phyloP scores from a whole-genome alignment of 2,888 invertebrate species.

The Uropetala carovei region DNA sequence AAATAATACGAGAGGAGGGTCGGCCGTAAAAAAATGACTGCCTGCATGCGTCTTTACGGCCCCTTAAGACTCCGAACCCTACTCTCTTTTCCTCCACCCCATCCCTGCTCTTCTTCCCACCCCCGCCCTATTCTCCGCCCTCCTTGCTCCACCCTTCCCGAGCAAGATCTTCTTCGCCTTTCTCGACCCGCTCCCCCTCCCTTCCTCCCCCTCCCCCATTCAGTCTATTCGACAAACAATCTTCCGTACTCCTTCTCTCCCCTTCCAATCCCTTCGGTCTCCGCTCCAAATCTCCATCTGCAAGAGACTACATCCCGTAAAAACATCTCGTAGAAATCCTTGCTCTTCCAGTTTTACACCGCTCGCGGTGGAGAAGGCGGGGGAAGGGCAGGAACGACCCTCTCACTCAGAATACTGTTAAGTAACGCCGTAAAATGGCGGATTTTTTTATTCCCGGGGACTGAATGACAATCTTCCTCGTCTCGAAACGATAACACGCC shows the following conservation, averaged over 20 bases:
- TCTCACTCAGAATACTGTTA: neutral
- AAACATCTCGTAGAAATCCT: slow-evolving; percentile 21
- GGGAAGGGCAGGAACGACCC: neutral
- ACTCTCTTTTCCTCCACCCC: neutral
- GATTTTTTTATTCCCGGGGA: neutral
- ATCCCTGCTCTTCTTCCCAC: neutral
- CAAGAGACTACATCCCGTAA: slow-evolving; percentile 60
- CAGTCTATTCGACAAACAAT: neutral
- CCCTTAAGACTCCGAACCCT: slow-evolving; percentile 57
- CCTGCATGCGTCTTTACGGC: slow-evolving; percentile 62
- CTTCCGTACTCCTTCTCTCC: neutral
- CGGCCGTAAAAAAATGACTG: slow-evolving; percentile 63
- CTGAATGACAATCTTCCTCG: slow-evolving; percentile 34
- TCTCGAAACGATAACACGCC: neutral
- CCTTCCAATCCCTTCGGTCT: neutral
- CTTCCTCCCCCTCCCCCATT: neutral
- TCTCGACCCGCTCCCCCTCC: no score
- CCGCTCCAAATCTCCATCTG: slow-evolving; percentile 51
- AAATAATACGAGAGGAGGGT: slow-evolving; percentile 53
- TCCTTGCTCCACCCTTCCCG: neutral
- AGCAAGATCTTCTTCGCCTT: neutral
- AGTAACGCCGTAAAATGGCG: slow-evolving; percentile 18
- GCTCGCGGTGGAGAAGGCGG: neutral
- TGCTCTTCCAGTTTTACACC: neutral
- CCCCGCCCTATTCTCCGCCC: neutral